Conservation (phyloP, 2,113 vertebrate genomes). For the Neofelis nebulosa region DNA sequence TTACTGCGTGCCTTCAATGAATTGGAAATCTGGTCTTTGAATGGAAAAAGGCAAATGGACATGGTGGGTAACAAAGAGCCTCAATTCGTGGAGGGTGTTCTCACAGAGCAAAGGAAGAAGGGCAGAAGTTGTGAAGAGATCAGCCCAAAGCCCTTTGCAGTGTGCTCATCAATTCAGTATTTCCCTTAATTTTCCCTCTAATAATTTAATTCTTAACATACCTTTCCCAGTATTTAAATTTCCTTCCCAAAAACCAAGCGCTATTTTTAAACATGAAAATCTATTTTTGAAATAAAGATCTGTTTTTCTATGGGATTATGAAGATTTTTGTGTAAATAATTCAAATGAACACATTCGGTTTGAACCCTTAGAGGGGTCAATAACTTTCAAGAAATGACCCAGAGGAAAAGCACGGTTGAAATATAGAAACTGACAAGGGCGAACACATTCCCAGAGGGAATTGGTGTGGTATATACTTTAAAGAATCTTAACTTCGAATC, state of each 20-base stretch:
- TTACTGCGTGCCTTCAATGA: not conserved
- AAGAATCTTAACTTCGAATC: not conserved
- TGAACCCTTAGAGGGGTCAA: not conserved
- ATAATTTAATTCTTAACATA: not conserved
- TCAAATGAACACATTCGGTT: not conserved
- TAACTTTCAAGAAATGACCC: not conserved
- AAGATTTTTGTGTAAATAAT: conserved; percentile 7
- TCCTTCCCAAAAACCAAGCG: not conserved
- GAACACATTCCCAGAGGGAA: not conserved
- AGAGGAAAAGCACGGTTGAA: not conserved
- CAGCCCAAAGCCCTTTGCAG: not conserved
- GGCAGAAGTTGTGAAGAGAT: not conserved
- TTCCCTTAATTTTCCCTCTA: not conserved
- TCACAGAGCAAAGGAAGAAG: not conserved
- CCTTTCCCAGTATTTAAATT: not conserved
- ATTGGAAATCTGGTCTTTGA: not conserved
- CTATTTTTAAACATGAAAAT: not conserved
- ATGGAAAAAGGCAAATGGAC: not conserved
- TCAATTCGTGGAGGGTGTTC: not conserved
- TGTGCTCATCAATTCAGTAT: not conserved
- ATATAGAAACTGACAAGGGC: not conserved
- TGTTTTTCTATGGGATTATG: not conserved
- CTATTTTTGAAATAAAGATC: not conserved
- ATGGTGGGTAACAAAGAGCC: not conserved
- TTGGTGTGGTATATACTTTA: not conserved